Percentiles rank a stretch among this genome's conserved stretches.
Conservation (phyloP, 2,888 invertebrate species). For the Andrena praecox region DNA sequence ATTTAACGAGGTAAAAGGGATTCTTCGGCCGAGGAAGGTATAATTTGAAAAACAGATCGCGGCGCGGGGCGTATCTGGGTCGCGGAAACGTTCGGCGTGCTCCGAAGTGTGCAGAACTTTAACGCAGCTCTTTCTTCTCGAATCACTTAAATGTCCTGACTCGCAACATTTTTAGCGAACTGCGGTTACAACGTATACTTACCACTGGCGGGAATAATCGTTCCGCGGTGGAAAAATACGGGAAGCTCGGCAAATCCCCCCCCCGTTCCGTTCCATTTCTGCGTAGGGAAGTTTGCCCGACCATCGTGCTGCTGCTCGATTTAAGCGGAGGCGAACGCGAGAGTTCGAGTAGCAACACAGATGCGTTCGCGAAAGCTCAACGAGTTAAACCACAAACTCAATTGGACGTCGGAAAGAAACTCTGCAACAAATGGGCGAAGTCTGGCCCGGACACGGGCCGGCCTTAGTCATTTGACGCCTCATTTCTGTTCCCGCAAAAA, state of each 20-base stretch:
- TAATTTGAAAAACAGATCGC: neutral
- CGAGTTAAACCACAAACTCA: constrained; percentile 74
- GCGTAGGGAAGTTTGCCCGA: constrained; percentile 51
- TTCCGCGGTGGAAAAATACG: constrained; percentile 45
- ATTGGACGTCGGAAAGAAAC: constrained; percentile 77
- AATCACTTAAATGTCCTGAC: constrained; percentile 1
- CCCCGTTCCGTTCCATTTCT: constrained; percentile 41
- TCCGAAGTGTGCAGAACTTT: neutral
- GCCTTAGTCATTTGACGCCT: constrained; percentile 78
- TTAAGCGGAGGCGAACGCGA: constrained; percentile 64
- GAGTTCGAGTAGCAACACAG: constrained; percentile 63
- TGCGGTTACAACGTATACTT: neutral
- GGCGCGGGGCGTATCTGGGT: neutral
- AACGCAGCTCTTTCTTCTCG: neutral
- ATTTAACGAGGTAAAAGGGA: constrained; percentile 39
- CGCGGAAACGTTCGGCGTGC: neutral
- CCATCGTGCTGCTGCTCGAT: constrained; percentile 54
- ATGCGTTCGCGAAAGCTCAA: constrained; percentile 68
- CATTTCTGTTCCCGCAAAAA: constrained; percentile 76
- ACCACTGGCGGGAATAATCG: constrained; percentile 46
- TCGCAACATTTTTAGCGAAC: constrained; percentile 19
- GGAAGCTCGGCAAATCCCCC: constrained; percentile 28
- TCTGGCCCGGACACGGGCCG: constrained; percentile 71
- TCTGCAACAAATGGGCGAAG: constrained; percentile 76
- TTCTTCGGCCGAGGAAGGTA: neutral